phyloP scores from a whole-genome alignment of 2,888 invertebrate species.

The Drosophila parthenogenetica region DNA sequence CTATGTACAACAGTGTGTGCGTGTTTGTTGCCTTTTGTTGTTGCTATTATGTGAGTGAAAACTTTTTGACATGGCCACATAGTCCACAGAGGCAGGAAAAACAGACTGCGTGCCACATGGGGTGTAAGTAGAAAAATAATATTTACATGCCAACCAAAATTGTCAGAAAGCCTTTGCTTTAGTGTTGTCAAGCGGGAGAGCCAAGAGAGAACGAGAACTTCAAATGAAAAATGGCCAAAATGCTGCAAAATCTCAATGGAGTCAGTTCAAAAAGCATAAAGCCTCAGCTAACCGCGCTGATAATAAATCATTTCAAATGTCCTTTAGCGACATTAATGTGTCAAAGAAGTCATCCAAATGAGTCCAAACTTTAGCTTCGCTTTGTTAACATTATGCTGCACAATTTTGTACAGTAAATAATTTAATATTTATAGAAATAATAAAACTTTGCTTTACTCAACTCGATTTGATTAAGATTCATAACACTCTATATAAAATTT shows the following conservation, averaged over 20 bases:
- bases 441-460: no score
- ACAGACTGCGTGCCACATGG: conserved; percentile 36
- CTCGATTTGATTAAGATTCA: no score
- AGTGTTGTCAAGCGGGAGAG: conserved; percentile 28
- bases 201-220: conserved; percentile 16
- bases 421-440: not conserved
- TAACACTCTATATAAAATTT: not conserved
- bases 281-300: conserved; percentile 6
- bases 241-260: conserved; percentile 48
- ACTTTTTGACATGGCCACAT: conserved; percentile 54
- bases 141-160: conserved; percentile 65
- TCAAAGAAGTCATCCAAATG: conserved; percentile 41
- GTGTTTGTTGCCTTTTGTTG: conserved; percentile 35
- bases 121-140: conserved; percentile 68
- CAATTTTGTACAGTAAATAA: not conserved
- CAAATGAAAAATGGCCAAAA: conserved; percentile 49
- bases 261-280: conserved; percentile 18
- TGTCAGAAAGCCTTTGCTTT: conserved; percentile 44
- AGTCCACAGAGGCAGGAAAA: conserved; percentile 9
- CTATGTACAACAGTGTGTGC: conserved; percentile 2
- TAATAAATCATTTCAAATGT: conserved; percentile 50
- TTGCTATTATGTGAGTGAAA: conserved; percentile 36
- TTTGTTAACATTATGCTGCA: not conserved
- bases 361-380: not conserved
- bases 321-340: conserved; percentile 44